Conservation (phyloP, 1,140 invertebrate species). For the Tribolium madens region DNA sequence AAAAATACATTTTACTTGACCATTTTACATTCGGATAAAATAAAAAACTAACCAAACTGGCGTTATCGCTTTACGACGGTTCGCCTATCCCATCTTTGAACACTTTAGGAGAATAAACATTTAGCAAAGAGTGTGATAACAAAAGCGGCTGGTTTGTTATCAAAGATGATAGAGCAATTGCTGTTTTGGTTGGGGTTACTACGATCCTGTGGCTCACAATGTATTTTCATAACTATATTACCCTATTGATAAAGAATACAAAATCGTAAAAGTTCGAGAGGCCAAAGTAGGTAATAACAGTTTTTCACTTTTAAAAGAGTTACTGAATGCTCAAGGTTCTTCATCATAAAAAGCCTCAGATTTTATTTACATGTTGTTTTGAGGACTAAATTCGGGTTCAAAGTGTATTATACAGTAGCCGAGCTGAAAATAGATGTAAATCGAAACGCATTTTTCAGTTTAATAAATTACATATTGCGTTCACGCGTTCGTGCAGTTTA, state of each 20-base stretch:
- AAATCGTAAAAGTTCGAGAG: not conserved
- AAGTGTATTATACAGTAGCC: not conserved
- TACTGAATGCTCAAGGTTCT: not conserved
- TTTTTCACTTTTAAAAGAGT: too few relatives aligned
- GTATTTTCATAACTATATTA: not conserved
- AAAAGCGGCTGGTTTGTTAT: slow-evolving; percentile 17
- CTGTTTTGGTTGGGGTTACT: not conserved
- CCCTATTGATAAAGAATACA: not conserved
- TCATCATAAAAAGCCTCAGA: not conserved
- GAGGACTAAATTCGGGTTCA: not conserved
- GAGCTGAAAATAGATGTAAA: not conserved
- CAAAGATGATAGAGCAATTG: slow-evolving; percentile 5
- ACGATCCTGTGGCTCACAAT: not conserved
- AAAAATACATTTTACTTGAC: not conserved
- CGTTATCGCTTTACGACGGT: too few relatives aligned
- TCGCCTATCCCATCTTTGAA: not conserved
- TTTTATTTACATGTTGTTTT: not conserved
- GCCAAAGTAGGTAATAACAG: too few relatives aligned
- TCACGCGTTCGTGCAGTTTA: not conserved
- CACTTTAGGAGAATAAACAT: slow-evolving; percentile 12
- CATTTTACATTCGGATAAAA: not conserved
- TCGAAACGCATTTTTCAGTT: not conserved
- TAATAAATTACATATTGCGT: slow-evolving; percentile 5
- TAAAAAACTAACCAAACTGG: not conserved
- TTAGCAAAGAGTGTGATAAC: slow-evolving; percentile 18